Conservation (phyloP, 2,888 invertebrate species). For the Thelaira solivaga region DNA sequence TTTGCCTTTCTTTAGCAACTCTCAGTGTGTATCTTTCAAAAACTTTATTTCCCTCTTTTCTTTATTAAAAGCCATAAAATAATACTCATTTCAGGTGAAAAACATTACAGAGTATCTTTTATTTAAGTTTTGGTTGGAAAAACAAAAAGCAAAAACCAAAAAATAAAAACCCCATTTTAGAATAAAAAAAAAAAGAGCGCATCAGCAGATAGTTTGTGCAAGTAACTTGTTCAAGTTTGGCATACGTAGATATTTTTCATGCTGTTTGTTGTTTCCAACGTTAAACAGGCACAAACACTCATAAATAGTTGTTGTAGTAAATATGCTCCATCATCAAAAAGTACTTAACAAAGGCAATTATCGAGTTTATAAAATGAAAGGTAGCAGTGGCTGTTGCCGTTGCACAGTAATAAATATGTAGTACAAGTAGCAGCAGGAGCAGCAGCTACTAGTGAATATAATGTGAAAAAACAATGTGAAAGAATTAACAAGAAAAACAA, state of each 20-base stretch:
- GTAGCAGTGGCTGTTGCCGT: conserved; percentile 56
- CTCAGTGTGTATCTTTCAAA: conserved; percentile 15
- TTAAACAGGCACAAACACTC: not conserved
- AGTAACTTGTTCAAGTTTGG: conserved; percentile 14
- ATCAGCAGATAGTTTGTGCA: not conserved
- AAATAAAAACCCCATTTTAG: not conserved
- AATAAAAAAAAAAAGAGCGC: not conserved
- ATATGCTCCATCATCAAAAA: conserved; percentile 68
- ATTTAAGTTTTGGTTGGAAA: conserved; percentile 18
- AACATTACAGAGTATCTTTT: not conserved
- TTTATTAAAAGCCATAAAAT: not conserved
- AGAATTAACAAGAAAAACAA: conserved; percentile 1
- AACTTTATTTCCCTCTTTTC: conserved; percentile 1
- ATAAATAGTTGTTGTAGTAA: conserved; percentile 37
- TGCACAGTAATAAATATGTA: not conserved
- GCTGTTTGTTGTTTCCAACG: not conserved
- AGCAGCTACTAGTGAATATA: conserved; percentile 16
- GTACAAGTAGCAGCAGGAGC: conserved; percentile 10
- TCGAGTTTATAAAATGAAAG: conserved; percentile 68
- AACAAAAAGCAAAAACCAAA: not conserved
- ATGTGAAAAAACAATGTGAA: conserved; percentile 35
- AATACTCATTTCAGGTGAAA: conserved; percentile 14
- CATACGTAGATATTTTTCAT: conserved; percentile 6
- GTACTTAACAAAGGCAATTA: conserved; percentile 70
- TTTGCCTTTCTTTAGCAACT: not conserved